phyloP scores from a whole-genome alignment of 2,113 vertebrate species.

The Hippocampus zosterae region DNA sequence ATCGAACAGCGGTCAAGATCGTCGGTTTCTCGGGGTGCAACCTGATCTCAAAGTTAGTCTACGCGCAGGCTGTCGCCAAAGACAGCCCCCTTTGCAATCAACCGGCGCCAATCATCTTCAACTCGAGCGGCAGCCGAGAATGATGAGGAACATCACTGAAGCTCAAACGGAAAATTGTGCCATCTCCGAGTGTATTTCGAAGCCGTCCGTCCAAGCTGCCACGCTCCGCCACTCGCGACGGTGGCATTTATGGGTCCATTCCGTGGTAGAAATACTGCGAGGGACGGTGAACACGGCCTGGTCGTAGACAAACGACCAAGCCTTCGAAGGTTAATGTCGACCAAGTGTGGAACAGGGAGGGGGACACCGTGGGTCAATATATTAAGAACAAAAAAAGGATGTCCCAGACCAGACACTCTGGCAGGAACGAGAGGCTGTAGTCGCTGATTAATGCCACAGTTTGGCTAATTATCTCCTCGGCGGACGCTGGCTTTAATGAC shows the following conservation, averaged over 20 bases:
- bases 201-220: slow-evolving; percentile 24
- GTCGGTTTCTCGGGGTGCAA: neutral
- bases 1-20: neutral
- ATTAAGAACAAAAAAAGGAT: slow-evolving; percentile 41
- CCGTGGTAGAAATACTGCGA: slow-evolving; percentile 33
- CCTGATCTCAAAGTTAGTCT: neutral
- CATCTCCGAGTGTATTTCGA: neutral
- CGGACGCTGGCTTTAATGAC: slow-evolving; percentile 74
- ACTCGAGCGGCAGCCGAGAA: neutral
- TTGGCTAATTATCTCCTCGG: slow-evolving; percentile 74
- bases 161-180: neutral
- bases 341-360: slow-evolving; percentile 58
- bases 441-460: slow-evolving; percentile 73
- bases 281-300: slow-evolving; percentile 34
- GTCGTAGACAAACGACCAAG: slow-evolving; percentile 67
- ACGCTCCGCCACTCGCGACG: slow-evolving; percentile 6
- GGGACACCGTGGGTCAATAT: slow-evolving; percentile 44
- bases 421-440: slow-evolving; percentile 57
- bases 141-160: neutral
- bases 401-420: slow-evolving; percentile 59
- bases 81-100: neutral
- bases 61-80: neutral
- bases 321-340: slow-evolving; percentile 68
- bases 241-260: slow-evolving; percentile 47
- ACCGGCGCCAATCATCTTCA: neutral